Conservation (phyloP, 2,888 invertebrate genomes). For the Unio delphinus region DNA sequence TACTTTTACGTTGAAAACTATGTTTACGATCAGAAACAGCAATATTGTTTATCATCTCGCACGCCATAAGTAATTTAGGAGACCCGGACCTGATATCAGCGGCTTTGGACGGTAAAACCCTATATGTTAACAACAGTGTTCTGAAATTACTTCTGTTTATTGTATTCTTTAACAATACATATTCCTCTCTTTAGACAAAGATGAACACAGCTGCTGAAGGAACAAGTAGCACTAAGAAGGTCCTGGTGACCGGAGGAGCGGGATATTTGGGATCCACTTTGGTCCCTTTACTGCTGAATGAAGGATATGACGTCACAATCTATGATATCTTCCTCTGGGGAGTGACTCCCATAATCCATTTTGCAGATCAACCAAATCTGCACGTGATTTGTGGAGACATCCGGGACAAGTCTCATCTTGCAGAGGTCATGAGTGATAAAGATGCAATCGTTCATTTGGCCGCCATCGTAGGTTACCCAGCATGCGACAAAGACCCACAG, state of each 20-base stretch:
- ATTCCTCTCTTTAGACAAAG: no score
- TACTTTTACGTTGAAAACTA: no score
- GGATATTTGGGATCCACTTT: constrained; percentile 71
- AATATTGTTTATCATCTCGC: no score
- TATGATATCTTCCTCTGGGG: constrained; percentile 69
- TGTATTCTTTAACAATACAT: no score
- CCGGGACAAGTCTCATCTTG: constrained; percentile 51
- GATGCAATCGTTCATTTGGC: constrained; percentile 69
- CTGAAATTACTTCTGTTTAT: no score
- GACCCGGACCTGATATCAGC: no score
- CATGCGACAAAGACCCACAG: constrained; percentile 67
- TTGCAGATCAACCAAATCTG: constrained; percentile 47
- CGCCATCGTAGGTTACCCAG: constrained; percentile 71
- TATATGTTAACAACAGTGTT: no score
- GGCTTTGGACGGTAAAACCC: no score
- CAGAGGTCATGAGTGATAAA: constrained; percentile 48
- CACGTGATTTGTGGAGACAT: constrained; percentile 62
- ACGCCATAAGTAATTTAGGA: no score
- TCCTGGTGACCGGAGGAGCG: constrained; percentile 68
- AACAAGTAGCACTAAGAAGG: constrained; percentile 11
- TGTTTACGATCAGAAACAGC: no score
- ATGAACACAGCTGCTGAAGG: no score
- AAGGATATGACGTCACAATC: constrained; percentile 68
- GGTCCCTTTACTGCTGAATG: constrained; percentile 64
- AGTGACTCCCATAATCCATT: constrained; percentile 57